phyloP scores from a whole-genome alignment of 2,888 invertebrate species.

The Rotaria macrura region DNA sequence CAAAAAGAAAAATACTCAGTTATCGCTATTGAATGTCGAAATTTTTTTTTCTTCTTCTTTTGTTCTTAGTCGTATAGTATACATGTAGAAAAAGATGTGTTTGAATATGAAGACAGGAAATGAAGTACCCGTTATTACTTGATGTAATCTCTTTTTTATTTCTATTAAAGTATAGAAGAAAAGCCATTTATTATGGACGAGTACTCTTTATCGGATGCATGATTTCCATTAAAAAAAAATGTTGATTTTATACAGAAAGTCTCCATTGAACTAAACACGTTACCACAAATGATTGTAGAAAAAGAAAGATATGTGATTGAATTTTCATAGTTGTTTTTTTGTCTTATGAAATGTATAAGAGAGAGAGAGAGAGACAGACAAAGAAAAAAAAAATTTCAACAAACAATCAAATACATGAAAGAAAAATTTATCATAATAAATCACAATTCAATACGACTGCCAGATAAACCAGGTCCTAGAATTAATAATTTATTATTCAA shows the following conservation, averaged over 20 bases:
- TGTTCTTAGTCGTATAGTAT: no score
- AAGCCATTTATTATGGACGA: background rate
- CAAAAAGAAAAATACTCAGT: background rate
- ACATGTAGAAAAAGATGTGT: background rate
- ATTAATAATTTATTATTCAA: background rate
- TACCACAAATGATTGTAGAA: no score
- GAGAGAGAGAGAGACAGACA: background rate
- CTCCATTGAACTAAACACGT: no score
- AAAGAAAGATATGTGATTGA: no score
- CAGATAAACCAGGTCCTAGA: background rate
- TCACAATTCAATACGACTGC: background rate
- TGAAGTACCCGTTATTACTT: background rate
- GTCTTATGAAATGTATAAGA: background rate
- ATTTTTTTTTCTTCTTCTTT: background rate
- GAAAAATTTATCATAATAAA: background rate
- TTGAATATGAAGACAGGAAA: background rate
- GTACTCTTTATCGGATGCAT: background rate
- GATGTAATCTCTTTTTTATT: background rate
- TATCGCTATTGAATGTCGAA: background rate
- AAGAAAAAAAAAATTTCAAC: background rate
- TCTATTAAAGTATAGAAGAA: background rate
- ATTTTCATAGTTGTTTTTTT: background rate
- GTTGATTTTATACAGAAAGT: background rate
- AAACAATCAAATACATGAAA: background rate
- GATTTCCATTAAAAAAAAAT: background rate